Evolutionary conservation across 2,797 vertebrate genomes (phyloP), one percentile per base, ranked within the genome.

Genomic region (Spinus olivaceus): DNA sequence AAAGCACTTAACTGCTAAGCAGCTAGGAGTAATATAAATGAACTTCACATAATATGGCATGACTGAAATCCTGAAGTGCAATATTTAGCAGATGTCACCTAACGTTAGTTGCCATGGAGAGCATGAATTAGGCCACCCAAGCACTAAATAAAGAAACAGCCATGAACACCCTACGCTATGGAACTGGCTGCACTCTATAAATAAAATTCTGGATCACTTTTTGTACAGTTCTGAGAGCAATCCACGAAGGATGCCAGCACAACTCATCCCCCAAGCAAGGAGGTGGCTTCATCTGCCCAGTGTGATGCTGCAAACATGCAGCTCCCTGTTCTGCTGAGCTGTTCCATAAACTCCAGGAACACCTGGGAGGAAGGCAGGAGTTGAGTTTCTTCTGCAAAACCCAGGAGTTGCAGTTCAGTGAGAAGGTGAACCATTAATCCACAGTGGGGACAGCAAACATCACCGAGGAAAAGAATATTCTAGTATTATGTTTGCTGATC

Each of bases 81-180:
- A 90, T 90, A 96, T 88, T 94, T 86, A 96, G 73, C 95, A 96
- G 94, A 93, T 95, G 92, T 92, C 94, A 96, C 74, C 89, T 69
- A 90, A 93, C 41, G 7, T 92, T 74, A 88, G 95, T 92, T 95
- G 94, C 95, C 81, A 91, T 97, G 94, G 96, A 93, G 94, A 96
- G 82, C 67, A 81, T 79, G 91, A 96, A 96, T 96, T 96, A 96
- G 96, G 95, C 92, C 94, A 96, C 94, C 66, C 91, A 88, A 95
- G 94, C 1, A 86, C 95, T 96, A 96, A 97, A 96, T 91, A 96
- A 94, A 96, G 94, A 11, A 91, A 69, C 25, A 76, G 76, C 85
- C 91, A 93, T 8, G 76, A 91, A 92, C 91, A 95, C 80, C 54
- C 91, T 60, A 92, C 39, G 2, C 88, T 81, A 72, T 21, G 49